These are phyloP conservation scores for Cossypha dichroa DNA, from an alignment of 2,797 vertebrate genomes.

Conservation along the genomic window DNA sequence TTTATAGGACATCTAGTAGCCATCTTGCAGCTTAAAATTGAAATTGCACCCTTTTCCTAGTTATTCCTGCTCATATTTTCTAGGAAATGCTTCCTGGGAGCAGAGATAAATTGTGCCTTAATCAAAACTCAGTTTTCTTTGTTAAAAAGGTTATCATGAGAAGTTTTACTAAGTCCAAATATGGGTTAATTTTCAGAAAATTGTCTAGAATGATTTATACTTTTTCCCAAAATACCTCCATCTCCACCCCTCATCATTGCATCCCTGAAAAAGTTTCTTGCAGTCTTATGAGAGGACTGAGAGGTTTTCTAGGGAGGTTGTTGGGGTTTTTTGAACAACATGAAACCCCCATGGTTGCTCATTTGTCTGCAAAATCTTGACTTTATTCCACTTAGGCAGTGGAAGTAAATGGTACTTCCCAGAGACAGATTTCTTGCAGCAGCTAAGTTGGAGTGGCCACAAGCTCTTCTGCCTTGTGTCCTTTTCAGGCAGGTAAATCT, in stretches of 20 bases:
- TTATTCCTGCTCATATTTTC: background rate
- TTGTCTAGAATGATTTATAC: background rate
- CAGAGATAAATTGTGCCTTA: background rate
- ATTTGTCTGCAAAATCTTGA: background rate
- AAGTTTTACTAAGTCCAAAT: background rate
- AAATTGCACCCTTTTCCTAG: background rate
- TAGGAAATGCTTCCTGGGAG: background rate
- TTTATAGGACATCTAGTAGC: background rate
- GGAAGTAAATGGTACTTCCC: too few species aligned
- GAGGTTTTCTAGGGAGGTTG: background rate
- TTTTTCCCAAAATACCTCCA: background rate
- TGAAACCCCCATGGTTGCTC: background rate
- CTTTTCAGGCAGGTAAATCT: background rate
- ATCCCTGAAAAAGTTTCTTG: background rate
- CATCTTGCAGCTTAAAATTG: background rate
- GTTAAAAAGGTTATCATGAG: background rate
- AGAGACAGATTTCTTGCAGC: background rate
- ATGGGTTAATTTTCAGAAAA: background rate
- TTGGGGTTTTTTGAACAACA: background rate
- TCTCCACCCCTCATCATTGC: background rate
- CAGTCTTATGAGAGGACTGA: background rate
- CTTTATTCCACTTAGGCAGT: background rate
- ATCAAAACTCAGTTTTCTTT: background rate
- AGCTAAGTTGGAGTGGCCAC: background rate
- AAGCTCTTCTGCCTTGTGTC: background rate